phyloP scores from a whole-genome alignment of 2,888 invertebrate genomes.

The Oegoconia quadripuncta region DNA sequence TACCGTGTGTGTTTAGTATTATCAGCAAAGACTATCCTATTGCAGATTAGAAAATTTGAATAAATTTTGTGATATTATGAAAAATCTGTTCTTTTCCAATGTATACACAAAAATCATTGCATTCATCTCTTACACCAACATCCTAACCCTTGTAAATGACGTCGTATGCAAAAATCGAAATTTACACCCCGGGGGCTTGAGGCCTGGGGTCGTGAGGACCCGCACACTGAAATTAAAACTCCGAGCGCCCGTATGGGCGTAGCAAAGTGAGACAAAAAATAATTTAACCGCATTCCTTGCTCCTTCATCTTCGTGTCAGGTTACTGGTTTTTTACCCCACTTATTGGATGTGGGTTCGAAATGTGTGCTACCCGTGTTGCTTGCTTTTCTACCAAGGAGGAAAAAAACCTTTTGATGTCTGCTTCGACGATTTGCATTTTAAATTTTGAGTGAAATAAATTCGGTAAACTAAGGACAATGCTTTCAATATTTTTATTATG shows the following conservation, averaged over 20 bases:
- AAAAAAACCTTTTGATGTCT: too few species aligned
- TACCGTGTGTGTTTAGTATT: too few species aligned
- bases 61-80: too few species aligned
- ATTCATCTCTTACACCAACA: background rate
- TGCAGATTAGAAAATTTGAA: too few species aligned
- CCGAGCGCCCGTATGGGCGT: conserved; percentile 27
- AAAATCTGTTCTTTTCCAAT: too few species aligned
- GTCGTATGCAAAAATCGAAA: conserved; percentile 24
- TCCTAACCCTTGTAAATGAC: conserved; percentile 6
- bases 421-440: too few species aligned
- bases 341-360: conserved; percentile 2
- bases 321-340: conserved; percentile 10
- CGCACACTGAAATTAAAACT: conserved; percentile 17
- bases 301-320: conserved; percentile 14
- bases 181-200: conserved; percentile 24
- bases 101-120: background rate
- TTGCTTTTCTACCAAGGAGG: too few species aligned
- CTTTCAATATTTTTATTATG: too few species aligned
- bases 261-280: conserved; percentile 4
- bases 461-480: too few species aligned
- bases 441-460: too few species aligned
- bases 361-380: conserved; percentile 6
- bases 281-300: background rate
- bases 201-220: conserved; percentile 26
- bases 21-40: too few species aligned